Evolutionary conservation across 2,113 vertebrate genomes (phyloP), one percentile per base, ranked within the genome.

Genomic region (Paramisgurnus dabryanus): DNA sequence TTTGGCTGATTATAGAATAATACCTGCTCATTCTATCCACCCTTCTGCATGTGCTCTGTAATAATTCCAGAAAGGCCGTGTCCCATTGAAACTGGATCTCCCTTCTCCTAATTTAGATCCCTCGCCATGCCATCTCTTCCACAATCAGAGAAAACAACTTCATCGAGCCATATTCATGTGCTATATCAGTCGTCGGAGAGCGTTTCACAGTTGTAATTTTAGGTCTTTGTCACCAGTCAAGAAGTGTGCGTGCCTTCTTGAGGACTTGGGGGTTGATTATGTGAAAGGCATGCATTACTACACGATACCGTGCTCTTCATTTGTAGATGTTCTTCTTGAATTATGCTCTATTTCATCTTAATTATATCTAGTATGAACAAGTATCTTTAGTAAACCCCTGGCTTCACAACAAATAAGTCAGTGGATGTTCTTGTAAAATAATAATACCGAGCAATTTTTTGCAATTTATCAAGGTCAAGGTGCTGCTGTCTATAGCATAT

Each of bases 1-100:
- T 66, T 77, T 77, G 60, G n/a, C 74, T 77, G 74, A 77, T 77
- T 66, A 66, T 49, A 49, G 58, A 55, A 77, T 66, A 77, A 77
- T 66, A 66, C 74, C 49, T 66, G 74, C 47, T 77, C 63, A n/a
- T 10, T 34, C 34, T 53, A 1, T 77, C 63, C 53, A 6, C 61
- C 7, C 0, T 65, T 66, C 63, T 22, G 49, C 74, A 53, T 77
- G 61, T 66, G 63, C 74, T 66, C 49, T 49, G 17, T 64, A 61
- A 66, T 65, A 66, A 76, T 45, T 76, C 18, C 47, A 76, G 74
- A 76, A 27, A 50, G 74, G 47, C 17, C 0, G 63, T 65, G 63
- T 55, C 63, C 63, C n/a, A 76, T 66, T 76, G 61, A 66, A 66
- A 66, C 15, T 13, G 17, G 45, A 77, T 77, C 47, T 41, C 22